Evolutionary conservation across 2,888 invertebrate genomes (phyloP), one percentile per base, ranked within the genome.

Genomic region (Agrotis segetum): DNA sequence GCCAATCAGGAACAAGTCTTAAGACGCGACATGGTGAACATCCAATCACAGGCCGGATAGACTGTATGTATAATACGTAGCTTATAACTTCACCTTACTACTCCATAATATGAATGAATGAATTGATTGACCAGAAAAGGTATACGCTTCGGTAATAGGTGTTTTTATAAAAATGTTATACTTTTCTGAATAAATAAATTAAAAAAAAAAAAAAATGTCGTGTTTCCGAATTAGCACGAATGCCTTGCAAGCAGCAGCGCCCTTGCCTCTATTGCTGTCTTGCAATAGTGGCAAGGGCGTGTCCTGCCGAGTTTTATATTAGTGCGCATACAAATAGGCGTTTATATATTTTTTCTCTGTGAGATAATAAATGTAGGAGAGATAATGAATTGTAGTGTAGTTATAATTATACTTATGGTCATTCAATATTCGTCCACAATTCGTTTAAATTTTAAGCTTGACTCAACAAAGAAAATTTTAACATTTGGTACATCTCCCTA

Each of bases 1-100:
- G 14, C 69, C 68, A 68, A 50, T 68, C 34, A 50, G 16, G 2
- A 21, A 16, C n/a, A 52, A 61, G 55, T 13, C 17, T 17, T 16
- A 69, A 58, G 46, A 47, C 40, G 62, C 29, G 47, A 52, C 14
- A 70, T 6, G 7, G 13, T 34, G 13, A 40, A 1, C 13, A 50
- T 40, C 56, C 61, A 68, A 52, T 76, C 19, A n/a, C 17, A 24
- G 19, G 9, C 46, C 13, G 4, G 55, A 11, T 29, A n/a, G 1
- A 17, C 55, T 44, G 40, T 19, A 40, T 2, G 5, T 40, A 40
- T 40, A 40, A 40, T 11, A 29, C 21, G 0, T 16, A 24, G 6
- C 0, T 6, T 13, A 0, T 61, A 29, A 46, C 52, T 71, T 52
- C n/a, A 53, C 11, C 7, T 53, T 60, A 71, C 11, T 58, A 47